These are phyloP conservation scores for Coelopa frigida DNA, from an alignment of 1,140 invertebrate genomes.

Conservation along the genomic window DNA sequence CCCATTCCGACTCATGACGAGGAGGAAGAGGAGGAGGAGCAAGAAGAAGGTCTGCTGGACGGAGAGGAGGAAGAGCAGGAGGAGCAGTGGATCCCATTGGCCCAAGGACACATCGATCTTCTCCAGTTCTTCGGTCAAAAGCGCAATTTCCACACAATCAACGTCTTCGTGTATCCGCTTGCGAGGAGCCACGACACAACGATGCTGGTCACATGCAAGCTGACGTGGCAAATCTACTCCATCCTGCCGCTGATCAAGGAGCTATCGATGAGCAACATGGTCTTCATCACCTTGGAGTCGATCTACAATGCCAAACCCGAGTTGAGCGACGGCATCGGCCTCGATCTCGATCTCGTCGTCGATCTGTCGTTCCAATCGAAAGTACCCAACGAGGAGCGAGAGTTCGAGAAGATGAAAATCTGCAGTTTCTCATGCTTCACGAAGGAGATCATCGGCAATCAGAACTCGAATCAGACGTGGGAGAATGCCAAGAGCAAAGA, in stretches of 20 bases:
- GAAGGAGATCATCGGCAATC: slow-evolving; percentile 23
- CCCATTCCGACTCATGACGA: too few relatives aligned
- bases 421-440: slow-evolving; percentile 25
- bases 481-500: slow-evolving; percentile 22
- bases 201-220: slow-evolving; percentile 19
- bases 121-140: slow-evolving; percentile 27
- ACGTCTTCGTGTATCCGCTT: slow-evolving; percentile 24
- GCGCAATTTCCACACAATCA: slow-evolving; percentile 22
- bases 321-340: slow-evolving; percentile 8
- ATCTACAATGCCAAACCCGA: slow-evolving; percentile 25
- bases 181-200: background rate
- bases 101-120: slow-evolving; percentile 30
- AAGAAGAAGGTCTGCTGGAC: slow-evolving; percentile 1
- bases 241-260: slow-evolving; percentile 31
- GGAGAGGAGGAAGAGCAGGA: slow-evolving; percentile 9
- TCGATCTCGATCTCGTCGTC: slow-evolving; percentile 18
- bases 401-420: slow-evolving; percentile 9
- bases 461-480: slow-evolving; percentile 24
- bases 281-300: slow-evolving; percentile 29
- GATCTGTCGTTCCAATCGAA: slow-evolving; percentile 21
- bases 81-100: slow-evolving; percentile 6
- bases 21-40: background rate
- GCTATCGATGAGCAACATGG: slow-evolving; percentile 23
- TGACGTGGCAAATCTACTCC: slow-evolving; percentile 35
- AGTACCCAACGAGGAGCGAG: background rate